Evolutionary conservation across 1,140 invertebrate species (phyloP).

Genomic region (Lepidotrigona ventralis): DNA sequence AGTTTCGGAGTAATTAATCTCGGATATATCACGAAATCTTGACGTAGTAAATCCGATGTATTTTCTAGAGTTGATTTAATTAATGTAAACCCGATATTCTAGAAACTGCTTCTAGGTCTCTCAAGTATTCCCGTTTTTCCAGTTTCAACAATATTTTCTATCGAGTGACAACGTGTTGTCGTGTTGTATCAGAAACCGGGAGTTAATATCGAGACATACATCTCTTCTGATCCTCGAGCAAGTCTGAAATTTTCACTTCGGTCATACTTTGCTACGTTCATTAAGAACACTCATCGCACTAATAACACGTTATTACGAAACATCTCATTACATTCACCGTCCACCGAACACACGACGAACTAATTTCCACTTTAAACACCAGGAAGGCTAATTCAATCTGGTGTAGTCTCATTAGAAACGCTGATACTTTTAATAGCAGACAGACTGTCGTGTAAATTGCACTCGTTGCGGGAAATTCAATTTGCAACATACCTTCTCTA

Average conservation of each 20-base stretch:
- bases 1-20: no score
- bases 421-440: not conserved
- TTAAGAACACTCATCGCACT: not conserved
- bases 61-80: no score
- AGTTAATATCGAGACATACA: not conserved
- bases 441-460: not conserved
- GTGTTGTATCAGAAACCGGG: not conserved
- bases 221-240: not conserved
- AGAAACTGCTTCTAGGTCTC: no score
- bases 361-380: constrained; percentile 2
- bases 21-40: no score
- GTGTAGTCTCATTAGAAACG: not conserved
- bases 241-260: not conserved
- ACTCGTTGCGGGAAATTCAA: not conserved
- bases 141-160: no score
- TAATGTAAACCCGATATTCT: no score
- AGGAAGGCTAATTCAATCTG: not conserved
- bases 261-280: not conserved
- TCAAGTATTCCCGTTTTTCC: no score
- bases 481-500: not conserved
- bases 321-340: not conserved
- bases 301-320: not conserved
- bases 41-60: no score
- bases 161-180: no score
- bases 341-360: not conserved